These are phyloP conservation scores for Dasypus novemcinctus DNA, from an alignment of 2,113 vertebrate species.

Conservation along the genomic window DNA sequence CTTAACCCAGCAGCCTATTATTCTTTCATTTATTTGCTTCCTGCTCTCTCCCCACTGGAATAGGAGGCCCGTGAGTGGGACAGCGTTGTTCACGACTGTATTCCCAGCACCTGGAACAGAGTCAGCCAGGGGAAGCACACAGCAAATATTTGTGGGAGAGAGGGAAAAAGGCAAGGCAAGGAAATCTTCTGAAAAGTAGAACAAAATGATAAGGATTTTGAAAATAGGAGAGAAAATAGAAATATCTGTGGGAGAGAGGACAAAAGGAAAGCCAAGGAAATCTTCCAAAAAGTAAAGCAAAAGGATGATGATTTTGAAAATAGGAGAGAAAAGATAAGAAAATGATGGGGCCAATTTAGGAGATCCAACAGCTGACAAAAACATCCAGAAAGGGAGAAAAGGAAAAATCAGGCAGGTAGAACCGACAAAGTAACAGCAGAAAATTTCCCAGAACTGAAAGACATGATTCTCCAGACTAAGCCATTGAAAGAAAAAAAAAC, in stretches of 20 bases:
- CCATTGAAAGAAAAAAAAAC: background rate
- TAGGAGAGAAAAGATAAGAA: background rate
- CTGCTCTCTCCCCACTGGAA: background rate
- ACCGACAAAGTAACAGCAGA: background rate
- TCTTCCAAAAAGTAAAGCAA: background rate
- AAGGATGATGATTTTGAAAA: background rate
- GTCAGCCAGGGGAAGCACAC: background rate
- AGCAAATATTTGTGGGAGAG: background rate
- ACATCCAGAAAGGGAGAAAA: background rate
- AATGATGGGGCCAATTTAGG: background rate
- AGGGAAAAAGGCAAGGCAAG: background rate
- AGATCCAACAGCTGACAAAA: background rate
- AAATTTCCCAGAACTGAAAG: background rate
- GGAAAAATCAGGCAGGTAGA: background rate
- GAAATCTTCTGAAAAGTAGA: background rate
- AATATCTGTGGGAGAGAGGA: background rate
- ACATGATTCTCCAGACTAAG: background rate
- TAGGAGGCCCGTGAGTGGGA: background rate
- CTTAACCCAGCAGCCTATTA: background rate
- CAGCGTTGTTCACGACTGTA: rapidly evolving
- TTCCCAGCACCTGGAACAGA: background rate
- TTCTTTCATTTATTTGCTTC: background rate
- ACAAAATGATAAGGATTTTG: background rate
- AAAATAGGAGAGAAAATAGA: background rate
- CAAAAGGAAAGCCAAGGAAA: background rate